Conservation (phyloP, 2,113 vertebrate species). For the Microcebus tavaratra region DNA sequence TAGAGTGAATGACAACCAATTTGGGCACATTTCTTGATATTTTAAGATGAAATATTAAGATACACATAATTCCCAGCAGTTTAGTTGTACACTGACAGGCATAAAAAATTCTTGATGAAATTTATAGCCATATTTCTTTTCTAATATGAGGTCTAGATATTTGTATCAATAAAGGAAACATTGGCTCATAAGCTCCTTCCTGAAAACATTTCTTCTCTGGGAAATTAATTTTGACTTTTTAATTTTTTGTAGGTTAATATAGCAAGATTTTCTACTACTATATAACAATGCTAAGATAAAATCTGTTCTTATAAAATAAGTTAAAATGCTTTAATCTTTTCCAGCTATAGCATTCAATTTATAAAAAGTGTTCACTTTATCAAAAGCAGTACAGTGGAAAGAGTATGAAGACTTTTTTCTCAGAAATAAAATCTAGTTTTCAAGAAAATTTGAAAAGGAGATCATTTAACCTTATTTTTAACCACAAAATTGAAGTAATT, state of each 20-base stretch:
- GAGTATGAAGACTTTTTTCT: slow-evolving; percentile 46
- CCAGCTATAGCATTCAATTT: slow-evolving; percentile 25
- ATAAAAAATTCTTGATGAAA: background rate
- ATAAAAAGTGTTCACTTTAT: slow-evolving; percentile 72
- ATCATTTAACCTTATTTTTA: slow-evolving; percentile 64
- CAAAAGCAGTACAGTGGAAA: slow-evolving; percentile 45
- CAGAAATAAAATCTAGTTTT: slow-evolving; percentile 61
- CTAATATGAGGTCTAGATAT: no score
- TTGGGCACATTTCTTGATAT: background rate
- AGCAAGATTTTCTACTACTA: background rate
- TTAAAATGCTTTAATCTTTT: slow-evolving; percentile 42
- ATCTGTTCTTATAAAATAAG: background rate
- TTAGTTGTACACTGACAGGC: background rate
- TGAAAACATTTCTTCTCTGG: slow-evolving; percentile 52
- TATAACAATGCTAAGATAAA: slow-evolving; percentile 41
- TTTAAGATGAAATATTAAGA: background rate
- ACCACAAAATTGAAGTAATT: slow-evolving; percentile 51
- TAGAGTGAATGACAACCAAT: background rate
- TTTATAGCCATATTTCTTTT: background rate
- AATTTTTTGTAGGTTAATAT: background rate
- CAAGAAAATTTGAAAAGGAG: slow-evolving; percentile 34
- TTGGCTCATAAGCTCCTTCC: slow-evolving; percentile 34
- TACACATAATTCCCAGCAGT: background rate
- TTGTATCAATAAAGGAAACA: slow-evolving; percentile 18
- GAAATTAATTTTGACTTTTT: slow-evolving; percentile 47